phyloP scores from a whole-genome alignment of 2,797 vertebrate genomes.

The Ara ararauna region DNA sequence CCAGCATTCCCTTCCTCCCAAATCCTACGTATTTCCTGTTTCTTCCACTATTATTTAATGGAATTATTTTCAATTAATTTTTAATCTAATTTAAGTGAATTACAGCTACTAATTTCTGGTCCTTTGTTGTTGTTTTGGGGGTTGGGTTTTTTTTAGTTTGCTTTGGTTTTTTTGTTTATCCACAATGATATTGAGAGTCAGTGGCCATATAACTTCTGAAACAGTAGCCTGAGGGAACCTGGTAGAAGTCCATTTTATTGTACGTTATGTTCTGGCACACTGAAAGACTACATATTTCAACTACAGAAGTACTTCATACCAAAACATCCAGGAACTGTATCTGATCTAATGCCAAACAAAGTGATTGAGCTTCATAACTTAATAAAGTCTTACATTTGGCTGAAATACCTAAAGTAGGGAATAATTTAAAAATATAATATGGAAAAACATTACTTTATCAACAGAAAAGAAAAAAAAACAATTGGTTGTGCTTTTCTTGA shows the following conservation, averaged over 20 bases:
- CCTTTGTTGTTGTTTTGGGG: neutral
- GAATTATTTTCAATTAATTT: neutral
- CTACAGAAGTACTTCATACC: neutral
- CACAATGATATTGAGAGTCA: neutral
- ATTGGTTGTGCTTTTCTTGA: neutral
- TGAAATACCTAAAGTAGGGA: neutral
- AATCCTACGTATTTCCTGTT: neutral
- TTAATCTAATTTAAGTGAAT: neutral
- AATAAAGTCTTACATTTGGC: neutral
- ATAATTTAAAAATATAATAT: neutral
- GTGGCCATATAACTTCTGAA: neutral
- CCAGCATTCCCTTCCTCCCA: neutral
- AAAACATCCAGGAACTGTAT: neutral
- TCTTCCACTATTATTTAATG: neutral
- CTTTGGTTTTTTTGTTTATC: neutral
- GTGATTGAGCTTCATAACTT: neutral
- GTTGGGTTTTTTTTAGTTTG: neutral
- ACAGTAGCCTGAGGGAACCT: neutral
- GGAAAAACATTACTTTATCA: neutral
- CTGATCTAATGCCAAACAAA: neutral
- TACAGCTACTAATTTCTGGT: neutral
- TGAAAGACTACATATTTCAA: neutral
- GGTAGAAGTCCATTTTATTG: neutral
- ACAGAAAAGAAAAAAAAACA: neutral
- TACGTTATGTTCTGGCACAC: neutral